These are phyloP conservation scores for Caligus rogercresseyi DNA, from an alignment of 1,140 invertebrate genomes.

Conservation along the genomic window DNA sequence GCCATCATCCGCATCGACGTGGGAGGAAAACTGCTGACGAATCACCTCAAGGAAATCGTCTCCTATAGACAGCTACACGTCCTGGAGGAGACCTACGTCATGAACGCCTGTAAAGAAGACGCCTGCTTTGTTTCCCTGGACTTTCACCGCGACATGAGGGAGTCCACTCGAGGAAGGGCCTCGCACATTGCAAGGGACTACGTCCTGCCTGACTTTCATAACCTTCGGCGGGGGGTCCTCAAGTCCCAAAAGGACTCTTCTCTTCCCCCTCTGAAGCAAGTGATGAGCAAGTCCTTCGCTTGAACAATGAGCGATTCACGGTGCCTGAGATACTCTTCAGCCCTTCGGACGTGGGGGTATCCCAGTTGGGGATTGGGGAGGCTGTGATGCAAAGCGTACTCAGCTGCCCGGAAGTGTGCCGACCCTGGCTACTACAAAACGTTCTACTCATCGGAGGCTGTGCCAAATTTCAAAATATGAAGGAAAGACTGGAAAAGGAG, in stretches of 20 bases:
- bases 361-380: slow-evolving; percentile 84
- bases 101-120: slow-evolving; percentile 97
- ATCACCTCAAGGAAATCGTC: slow-evolving; percentile 93
- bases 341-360: slow-evolving; percentile 83
- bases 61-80: slow-evolving; percentile 93
- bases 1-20: slow-evolving; percentile 71
- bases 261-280: slow-evolving; percentile 39
- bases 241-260: slow-evolving; percentile 35
- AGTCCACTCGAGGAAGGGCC: slow-evolving; percentile 38
- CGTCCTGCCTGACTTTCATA: slow-evolving; percentile 84
- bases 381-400: slow-evolving; percentile 56
- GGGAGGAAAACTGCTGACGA: slow-evolving; percentile 91
- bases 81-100: slow-evolving; percentile 96
- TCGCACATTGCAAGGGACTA: slow-evolving; percentile 69
- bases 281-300: slow-evolving; percentile 39
- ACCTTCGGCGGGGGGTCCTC: slow-evolving; percentile 59
- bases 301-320: slow-evolving; percentile 81
- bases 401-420: slow-evolving; percentile 51
- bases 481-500: slow-evolving; percentile 58
- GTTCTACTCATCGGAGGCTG: slow-evolving; percentile 85
- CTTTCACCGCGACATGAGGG: slow-evolving; percentile 65
- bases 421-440: slow-evolving; percentile 60
- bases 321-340: slow-evolving; percentile 88
- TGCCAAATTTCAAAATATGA: slow-evolving; percentile 58
- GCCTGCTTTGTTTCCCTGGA: slow-evolving; percentile 79